Evolutionary conservation across 2,888 invertebrate genomes (phyloP).

Genomic region (Drosophila pseudotakahashii): DNA sequence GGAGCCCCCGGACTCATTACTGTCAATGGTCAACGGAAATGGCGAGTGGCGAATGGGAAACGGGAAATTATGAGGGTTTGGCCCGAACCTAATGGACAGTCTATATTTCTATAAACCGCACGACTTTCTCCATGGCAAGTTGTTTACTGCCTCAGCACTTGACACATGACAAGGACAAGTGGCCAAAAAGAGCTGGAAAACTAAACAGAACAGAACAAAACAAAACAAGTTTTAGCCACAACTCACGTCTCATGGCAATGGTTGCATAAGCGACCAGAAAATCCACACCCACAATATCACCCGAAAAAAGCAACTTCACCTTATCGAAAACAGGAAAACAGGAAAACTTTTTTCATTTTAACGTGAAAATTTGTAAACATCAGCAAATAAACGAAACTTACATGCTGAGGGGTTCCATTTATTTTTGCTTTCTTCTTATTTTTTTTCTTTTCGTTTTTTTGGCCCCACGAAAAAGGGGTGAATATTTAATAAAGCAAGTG

Average conservation of each 20-base stretch:
- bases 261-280: constrained; percentile 24
- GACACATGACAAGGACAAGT: constrained; percentile 68
- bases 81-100: constrained; percentile 15
- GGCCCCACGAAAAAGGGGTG: constrained; percentile 60
- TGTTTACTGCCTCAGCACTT: constrained; percentile 65
- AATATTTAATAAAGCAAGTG: constrained; percentile 67
- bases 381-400: constrained; percentile 66
- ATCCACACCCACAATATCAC: background rate
- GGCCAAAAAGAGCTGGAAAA: constrained; percentile 4
- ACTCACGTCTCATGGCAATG: constrained; percentile 38
- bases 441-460: background rate
- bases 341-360: constrained; percentile 71
- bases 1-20: constrained; percentile 25
- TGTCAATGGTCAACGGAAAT: constrained; percentile 28
- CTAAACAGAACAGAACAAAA: constrained; percentile 6
- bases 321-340: constrained; percentile 21
- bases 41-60: constrained; percentile 12
- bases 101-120: constrained; percentile 33
- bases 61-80: constrained; percentile 21
- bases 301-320: background rate
- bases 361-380: constrained; percentile 77
- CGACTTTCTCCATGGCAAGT: constrained; percentile 29
- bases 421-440: too few relatives aligned
- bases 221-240: constrained; percentile 21
- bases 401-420: constrained; percentile 28